Evolutionary conservation across 2,797 vertebrate genomes (phyloP), one percentile per base, ranked within the genome.

Genomic region (Chelonia mydas): DNA sequence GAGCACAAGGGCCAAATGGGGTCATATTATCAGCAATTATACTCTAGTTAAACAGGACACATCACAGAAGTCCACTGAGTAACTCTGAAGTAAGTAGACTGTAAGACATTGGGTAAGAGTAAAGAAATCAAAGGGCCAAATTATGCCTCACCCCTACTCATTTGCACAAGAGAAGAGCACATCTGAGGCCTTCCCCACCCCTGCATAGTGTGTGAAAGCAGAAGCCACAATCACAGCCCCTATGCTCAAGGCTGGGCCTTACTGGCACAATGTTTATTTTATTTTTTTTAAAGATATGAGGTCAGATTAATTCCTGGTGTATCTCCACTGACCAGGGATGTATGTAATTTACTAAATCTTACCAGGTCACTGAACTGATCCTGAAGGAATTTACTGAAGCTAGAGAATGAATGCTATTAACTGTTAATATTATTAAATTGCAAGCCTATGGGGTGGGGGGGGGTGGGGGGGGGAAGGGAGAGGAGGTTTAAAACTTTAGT

Each of bases 31-130:
- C 15, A 47, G 41, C 27, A 15, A 76, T 76, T 23, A 5, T 11
- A 0, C 0, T 45, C 21, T 12, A 72, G n/a, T 37, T n/a, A n/a
- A 49, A 6, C 57, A 9, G 74, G 72, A 65, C 54, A 21, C 0
- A 84, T 23, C 49, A 8, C 5, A 81, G 5, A 11, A 3, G 76
- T 1, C 33, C 31, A 1, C 8, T 0, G 53, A 3, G 41, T 2
- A 9, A 82, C 59, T 49, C 65, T 51, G 76, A 1, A 31, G 80
- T 85, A 57, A 15, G 7, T 50, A 1, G 3, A n/a, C 3, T 11
- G 65, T 37, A 57, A 53, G 8, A 0, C 45, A 19, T 53, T 33
- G 59, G 80, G 2, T 2, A 49, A 59, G 5, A 16, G 8, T 2
- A 8, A 7, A 12, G 41, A 76, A 6, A 1, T 45, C 15, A 47